These are phyloP conservation scores for Lepisosteus oculatus DNA, from an alignment of 2,113 vertebrate genomes.

Conservation along the genomic window DNA sequence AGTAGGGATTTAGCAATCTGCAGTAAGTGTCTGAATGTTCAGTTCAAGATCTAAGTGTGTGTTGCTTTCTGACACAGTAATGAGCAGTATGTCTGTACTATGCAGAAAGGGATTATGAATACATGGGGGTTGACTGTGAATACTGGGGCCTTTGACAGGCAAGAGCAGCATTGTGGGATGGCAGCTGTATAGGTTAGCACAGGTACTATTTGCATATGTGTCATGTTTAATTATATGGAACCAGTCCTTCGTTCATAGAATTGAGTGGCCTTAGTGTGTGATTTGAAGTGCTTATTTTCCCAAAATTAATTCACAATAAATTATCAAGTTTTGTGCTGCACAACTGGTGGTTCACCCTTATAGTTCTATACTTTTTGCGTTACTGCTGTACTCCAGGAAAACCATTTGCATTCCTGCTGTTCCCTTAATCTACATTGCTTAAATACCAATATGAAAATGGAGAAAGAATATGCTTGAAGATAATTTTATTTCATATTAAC, in stretches of 20 bases:
- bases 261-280: slow-evolving; percentile 79
- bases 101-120: no score
- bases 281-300: slow-evolving; percentile 70
- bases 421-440: slow-evolving; percentile 10
- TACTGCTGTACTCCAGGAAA: neutral
- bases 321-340: neutral
- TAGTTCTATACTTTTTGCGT: neutral
- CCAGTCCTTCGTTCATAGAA: slow-evolving; percentile 70
- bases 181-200: no score
- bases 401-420: slow-evolving; percentile 1
- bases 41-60: no score
- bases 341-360: neutral
- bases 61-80: no score
- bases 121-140: no score
- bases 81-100: no score
- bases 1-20: no score
- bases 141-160: no score
- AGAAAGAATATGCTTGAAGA: slow-evolving; percentile 39
- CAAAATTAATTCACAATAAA: neutral
- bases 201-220: no score
- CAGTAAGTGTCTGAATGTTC: no score
- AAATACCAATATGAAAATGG: slow-evolving; percentile 30
- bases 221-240: slow-evolving; percentile 39
- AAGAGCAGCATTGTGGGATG: no score
- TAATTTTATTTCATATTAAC: slow-evolving; percentile 71